Evolutionary conservation across 2,888 invertebrate species (phyloP).

Genomic region (Cataglyphis altisquamis): DNA sequence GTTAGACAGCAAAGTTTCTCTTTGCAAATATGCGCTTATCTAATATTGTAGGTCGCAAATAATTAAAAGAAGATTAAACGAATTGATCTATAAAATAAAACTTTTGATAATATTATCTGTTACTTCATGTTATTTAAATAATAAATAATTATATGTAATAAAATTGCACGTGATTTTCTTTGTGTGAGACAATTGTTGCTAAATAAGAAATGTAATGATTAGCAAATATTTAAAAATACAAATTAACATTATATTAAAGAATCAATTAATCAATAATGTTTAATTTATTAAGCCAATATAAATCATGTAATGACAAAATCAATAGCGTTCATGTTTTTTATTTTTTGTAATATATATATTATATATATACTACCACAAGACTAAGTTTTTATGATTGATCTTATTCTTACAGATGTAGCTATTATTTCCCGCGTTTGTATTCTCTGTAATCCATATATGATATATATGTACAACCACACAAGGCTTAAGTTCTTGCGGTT

Average conservation of each 20-base stretch:
- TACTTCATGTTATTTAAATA: not conserved
- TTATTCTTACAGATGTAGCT: not conserved
- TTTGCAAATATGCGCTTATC: not conserved
- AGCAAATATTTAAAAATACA: not conserved
- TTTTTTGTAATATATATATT: not conserved
- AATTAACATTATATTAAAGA: not conserved
- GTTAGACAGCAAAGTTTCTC: no score
- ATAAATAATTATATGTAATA: not conserved
- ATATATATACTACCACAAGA: not conserved
- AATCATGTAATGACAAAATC: not conserved
- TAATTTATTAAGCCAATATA: not conserved
- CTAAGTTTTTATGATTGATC: not conserved
- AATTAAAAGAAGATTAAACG: not conserved
- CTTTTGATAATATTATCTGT: not conserved
- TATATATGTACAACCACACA: not conserved
- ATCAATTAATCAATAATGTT: not conserved
- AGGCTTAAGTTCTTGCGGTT: not conserved
- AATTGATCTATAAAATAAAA: slow-evolving; percentile 1
- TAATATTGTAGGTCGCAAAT: not conserved
- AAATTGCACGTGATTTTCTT: not conserved
- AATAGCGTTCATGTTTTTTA: not conserved
- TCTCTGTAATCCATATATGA: not conserved
- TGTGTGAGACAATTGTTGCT: not conserved
- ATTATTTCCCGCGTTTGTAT: not conserved
- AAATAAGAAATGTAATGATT: not conserved